Base-by-base conservation (phyloP, 2,888 invertebrate species). In the Drosophila pegasa region DNA sequence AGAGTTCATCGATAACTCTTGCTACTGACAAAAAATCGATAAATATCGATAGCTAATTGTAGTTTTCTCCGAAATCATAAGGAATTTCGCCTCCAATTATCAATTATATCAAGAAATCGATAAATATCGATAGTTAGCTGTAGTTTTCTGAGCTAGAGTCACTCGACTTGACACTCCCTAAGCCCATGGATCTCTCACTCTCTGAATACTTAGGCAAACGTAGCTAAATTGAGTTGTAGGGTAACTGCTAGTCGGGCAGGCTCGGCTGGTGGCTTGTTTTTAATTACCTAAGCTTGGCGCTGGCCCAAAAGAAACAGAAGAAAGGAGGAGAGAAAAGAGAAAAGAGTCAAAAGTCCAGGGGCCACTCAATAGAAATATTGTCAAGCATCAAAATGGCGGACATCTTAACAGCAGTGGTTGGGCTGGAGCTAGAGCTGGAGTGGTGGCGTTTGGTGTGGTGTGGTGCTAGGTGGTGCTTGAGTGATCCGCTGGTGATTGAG, bases 351-450 rank as follows among this genome's bases (percentile, higher is more conserved):
- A 48, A 50, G 33, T 35, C 48, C 33, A 31, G 63, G 31, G 54
- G 27, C 29, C 40, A 55, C 35, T 18, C 31, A 54, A 41, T 56
- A 43, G 18, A 62, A 50, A 25, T 37, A 52, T 38, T 27, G 38
- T 79, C 81, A 78, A 61, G 62, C 84, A 70, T 45, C 70, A 82
- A 82, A 86, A 82, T 82, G 82, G 82, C 83, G 75, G 78, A 66
- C 78, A 75, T 73, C 78, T 69, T 80, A 67, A 67, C 67, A 75
- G 43, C 27, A 16, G 3, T 9, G 50, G 12, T 22, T 35, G 1
- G n/a, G 25, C 10, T 16, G 67, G 48, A 29, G 16, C n/a, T 43
- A 29, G n/a, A n/a, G n/a, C n/a, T 14, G 12, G 5, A 12, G 8
- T 22, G 41, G 25, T 27, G 45, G 16, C n/a, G 18, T 29, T 3